phyloP scores from a whole-genome alignment of 2,113 vertebrate genomes.

The Dipodomys merriami region DNA sequence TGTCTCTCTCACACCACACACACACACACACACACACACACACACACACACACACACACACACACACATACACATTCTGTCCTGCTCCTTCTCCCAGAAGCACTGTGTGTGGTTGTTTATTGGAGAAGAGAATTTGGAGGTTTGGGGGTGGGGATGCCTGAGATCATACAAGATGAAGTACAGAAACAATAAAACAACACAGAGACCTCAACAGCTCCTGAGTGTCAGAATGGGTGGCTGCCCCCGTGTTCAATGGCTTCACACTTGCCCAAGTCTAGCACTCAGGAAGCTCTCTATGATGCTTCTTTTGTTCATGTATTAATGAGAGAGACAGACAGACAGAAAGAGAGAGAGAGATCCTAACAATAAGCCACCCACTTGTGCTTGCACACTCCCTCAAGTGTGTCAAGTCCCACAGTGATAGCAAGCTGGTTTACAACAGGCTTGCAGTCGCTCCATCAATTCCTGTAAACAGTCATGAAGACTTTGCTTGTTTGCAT shows the following conservation, averaged over 20 bases:
- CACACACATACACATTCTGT: no score
- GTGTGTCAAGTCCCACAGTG: not conserved
- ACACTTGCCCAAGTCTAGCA: not conserved
- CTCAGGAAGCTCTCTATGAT: not conserved
- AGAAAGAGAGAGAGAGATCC: not conserved
- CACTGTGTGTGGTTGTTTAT: not conserved
- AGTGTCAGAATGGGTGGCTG: not conserved
- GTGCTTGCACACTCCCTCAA: not conserved
- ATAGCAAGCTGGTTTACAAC: not conserved
- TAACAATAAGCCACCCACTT: not conserved
- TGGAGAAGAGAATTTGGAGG: not conserved
- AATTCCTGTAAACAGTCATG: not conserved
- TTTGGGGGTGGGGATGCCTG: not conserved
- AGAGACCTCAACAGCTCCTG: not conserved
- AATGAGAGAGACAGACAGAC: not conserved
- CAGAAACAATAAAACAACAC: not conserved
- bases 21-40: no score
- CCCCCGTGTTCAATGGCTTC: not conserved
- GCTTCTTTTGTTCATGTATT: not conserved
- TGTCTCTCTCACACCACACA: not conserved
- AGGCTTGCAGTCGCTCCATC: not conserved
- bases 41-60: no score
- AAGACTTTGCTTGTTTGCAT: not conserved
- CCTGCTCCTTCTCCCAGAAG: not conserved
- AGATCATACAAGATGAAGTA: not conserved